A percentile compares a stretch with the other conserved stretches of the same genome.
These are phyloP conservation scores for Polydrusus tereticollis DNA, from an alignment of 2,888 invertebrate genomes.

Conservation along the genomic window DNA sequence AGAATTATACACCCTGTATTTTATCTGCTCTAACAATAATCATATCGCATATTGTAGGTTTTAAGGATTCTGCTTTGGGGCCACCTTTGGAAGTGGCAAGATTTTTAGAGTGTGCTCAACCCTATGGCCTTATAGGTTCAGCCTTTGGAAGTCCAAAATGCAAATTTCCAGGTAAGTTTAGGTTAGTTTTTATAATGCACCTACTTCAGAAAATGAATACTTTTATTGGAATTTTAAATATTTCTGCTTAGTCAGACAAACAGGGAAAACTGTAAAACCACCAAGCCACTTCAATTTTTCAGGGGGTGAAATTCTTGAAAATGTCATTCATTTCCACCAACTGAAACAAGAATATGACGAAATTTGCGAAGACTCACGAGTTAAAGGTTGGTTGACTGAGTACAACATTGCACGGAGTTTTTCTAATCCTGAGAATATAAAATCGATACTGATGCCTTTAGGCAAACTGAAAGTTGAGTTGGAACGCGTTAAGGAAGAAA, in stretches of 20 bases:
- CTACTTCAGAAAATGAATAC: too few species aligned
- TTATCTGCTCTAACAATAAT: too few species aligned
- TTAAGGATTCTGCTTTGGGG: constrained; percentile 67
- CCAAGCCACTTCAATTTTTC: too few species aligned
- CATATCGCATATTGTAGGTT: constrained; percentile 63
- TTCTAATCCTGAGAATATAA: constrained; percentile 74
- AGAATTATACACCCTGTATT: too few species aligned
- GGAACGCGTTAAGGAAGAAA: constrained; percentile 68
- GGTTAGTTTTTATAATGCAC: not conserved
- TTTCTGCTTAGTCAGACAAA: too few species aligned
- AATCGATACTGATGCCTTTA: constrained; percentile 70
- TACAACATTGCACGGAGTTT: constrained; percentile 77
- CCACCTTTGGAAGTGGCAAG: constrained; percentile 67
- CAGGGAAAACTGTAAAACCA: too few species aligned
- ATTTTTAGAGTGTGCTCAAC: constrained; percentile 61
- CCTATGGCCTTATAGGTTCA: constrained; percentile 61
- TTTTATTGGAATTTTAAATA: constrained; percentile 4
- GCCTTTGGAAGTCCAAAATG: constrained; percentile 62
- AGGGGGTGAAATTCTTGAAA: constrained; percentile 62
- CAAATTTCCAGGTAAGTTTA: constrained; percentile 57
- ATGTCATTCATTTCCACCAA: constrained; percentile 66
- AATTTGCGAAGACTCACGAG: constrained; percentile 64
- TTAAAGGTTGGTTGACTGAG: constrained; percentile 74
- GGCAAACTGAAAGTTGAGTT: constrained; percentile 69
- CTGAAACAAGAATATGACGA: constrained; percentile 69